A percentile compares a stretch with the other conserved stretches of the same genome.
Evolutionary conservation across 1,140 invertebrate species (phyloP).

Genomic region (Aplysia californica): DNA sequence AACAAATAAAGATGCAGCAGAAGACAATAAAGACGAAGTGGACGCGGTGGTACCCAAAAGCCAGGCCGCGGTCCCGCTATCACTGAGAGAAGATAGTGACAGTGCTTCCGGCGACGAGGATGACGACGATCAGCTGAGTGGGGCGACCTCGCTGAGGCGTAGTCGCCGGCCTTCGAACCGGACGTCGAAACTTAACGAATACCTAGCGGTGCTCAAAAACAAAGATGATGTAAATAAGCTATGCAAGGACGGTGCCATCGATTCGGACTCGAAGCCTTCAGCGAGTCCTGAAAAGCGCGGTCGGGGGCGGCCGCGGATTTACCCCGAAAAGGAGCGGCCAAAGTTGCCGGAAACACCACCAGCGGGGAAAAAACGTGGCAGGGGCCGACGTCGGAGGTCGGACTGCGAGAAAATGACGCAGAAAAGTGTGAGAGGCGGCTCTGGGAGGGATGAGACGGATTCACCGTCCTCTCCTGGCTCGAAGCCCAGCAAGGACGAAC

Average conservation of each 20-base stretch:
- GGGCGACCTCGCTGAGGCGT: not conserved
- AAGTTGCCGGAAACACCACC: not conserved
- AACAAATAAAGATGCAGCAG: not conserved
- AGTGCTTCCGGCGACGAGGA: not conserved
- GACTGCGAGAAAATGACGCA: not conserved
- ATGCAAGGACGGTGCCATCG: not conserved
- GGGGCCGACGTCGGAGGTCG: not conserved
- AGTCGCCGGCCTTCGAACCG: slow-evolving; percentile 2
- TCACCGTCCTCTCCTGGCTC: no score
- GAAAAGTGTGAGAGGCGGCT: no score
- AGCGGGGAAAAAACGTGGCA: not conserved
- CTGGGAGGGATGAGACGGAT: not conserved
- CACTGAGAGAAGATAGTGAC: not conserved
- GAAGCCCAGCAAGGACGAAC: no score
- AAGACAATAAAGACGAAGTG: not conserved
- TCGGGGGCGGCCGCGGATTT: slow-evolving; percentile 15
- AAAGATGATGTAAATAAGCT: not conserved
- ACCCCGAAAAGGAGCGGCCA: not conserved
- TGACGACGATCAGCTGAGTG: not conserved
- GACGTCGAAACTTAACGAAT: slow-evolving; percentile 17
- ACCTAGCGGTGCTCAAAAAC: slow-evolving; percentile 18
- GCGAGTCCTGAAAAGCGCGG: not conserved
- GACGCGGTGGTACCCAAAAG: not conserved
- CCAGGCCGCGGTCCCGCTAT: not conserved
- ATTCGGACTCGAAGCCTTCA: not conserved